Conservation (phyloP, 1,140 invertebrate genomes). For the Gryon sp. region DNA sequence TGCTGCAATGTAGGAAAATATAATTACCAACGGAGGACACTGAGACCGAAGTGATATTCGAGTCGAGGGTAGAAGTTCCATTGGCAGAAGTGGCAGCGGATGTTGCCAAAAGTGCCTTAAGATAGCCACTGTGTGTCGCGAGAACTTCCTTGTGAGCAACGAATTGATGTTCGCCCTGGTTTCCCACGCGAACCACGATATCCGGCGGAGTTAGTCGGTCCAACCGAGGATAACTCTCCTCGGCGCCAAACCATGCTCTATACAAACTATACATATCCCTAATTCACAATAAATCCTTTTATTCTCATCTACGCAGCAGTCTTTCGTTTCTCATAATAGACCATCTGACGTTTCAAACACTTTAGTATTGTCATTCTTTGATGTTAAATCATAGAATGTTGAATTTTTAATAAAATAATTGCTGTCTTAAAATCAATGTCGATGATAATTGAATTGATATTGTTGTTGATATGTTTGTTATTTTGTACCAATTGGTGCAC, state of each 20-base stretch:
- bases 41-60: slow-evolving; percentile 70
- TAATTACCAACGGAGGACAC: slow-evolving; percentile 77
- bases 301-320: background rate
- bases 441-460: too few species aligned
- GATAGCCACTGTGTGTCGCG: slow-evolving; percentile 86
- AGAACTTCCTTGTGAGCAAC: slow-evolving; percentile 84
- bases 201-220: slow-evolving; percentile 81
- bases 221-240: slow-evolving; percentile 70
- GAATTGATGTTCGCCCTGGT: slow-evolving; percentile 83
- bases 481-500: background rate
- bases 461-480: too few species aligned
- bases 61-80: slow-evolving; percentile 42
- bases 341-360: too few species aligned
- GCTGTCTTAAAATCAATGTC: too few species aligned
- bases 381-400: too few species aligned
- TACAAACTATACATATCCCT: slow-evolving; percentile 81
- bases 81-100: slow-evolving; percentile 67
- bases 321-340: too few species aligned
- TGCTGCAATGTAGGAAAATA: background rate
- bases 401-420: too few species aligned
- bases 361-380: too few species aligned
- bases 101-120: slow-evolving; percentile 71
- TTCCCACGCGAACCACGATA: slow-evolving; percentile 83
- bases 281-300: background rate
- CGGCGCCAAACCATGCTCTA: slow-evolving; percentile 82